Base-by-base conservation (phyloP, 1,140 invertebrate species). In the Neodiprion fabricii region DNA sequence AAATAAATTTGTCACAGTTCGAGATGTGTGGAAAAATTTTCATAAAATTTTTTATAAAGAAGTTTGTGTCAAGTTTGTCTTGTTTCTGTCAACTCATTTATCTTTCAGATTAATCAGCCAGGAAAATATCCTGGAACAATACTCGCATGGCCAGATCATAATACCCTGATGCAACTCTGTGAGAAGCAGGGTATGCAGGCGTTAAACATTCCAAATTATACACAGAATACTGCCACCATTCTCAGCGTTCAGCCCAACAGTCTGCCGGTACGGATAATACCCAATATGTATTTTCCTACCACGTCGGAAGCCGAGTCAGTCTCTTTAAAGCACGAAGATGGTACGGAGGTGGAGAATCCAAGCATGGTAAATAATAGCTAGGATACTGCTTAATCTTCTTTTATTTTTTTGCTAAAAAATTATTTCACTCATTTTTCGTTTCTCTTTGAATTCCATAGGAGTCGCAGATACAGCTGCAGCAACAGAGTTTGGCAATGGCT, bases 201-300 rank as follows among this genome's bases (percentile, higher is more conserved):
- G 23, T 83, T 88, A 48, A 88, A 86, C 81, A 86, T 88, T 84
- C 87, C 87, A 40, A 87, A 81, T 80, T 88, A 85, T 65, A 84
- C 76, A 80, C 83, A 85, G 79, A 85, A 84, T 72, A 76, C 82
- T 47, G 80, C 81, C 73, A 72, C 81, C n/a, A 77, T 86, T 76
- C 75, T 88, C 9, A 78, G 76, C 76, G 80, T 83, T 14, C 85
- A 87, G 69, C 75, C 85, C 11, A 86, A 86, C 72, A 83, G 75
- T 76, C 77, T 86, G 71, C 81, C 86, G 9, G 76, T 87, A 47
- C 84, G 81, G 79, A 82, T 87, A 69, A 81, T 88, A 77, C 84
- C 82, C 71, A 86, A 83, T 75, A 75, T 85, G 73, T 85, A 83
- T 70, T 78, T 86, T 40, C 79, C 84, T 5, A 73, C 82, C 1